These are phyloP conservation scores for Meleagris gallopavo DNA, from an alignment of 2,113 vertebrate genomes.

Conservation along the genomic window DNA sequence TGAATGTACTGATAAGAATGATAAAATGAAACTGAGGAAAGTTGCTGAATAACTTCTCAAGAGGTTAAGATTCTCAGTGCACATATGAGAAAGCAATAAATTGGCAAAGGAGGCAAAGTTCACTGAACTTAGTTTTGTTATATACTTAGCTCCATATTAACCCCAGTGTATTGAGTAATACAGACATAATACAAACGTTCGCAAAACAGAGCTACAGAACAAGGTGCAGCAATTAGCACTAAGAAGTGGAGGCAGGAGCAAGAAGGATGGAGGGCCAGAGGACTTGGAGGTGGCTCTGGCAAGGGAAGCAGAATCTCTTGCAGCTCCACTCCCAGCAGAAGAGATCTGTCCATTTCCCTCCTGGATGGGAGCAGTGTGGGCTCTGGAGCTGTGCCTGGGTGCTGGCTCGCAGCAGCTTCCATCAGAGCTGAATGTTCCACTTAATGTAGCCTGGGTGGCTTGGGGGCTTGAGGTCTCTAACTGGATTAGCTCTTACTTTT, in stretches of 20 bases:
- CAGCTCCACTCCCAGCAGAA: not conserved
- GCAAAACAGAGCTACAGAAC: not conserved
- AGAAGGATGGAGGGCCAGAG: not conserved
- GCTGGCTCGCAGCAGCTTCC: not conserved
- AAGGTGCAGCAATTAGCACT: not conserved
- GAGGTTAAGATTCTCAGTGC: not conserved
- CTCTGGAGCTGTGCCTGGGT: not conserved
- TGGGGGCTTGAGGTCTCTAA: not conserved
- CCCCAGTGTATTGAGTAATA: not conserved
- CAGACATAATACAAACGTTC: not conserved
- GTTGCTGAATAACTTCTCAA: not conserved
- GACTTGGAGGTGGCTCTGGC: not conserved
- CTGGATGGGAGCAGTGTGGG: fast-evolving
- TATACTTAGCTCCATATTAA: not conserved
- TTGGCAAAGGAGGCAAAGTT: not conserved
- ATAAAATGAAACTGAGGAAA: not conserved
- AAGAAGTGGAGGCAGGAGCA: not conserved
- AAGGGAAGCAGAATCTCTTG: not conserved
- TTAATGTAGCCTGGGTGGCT: not conserved
- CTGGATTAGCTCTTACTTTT: not conserved
- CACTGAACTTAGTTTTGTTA: not conserved
- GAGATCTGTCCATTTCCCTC: fast-evolving
- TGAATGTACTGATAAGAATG: not conserved
- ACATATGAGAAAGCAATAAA: not conserved
- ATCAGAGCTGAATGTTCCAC: not conserved